A percentile compares a stretch with the other conserved stretches of the same genome.
These are phyloP conservation scores for Premnoplex brunnescens DNA, from an alignment of 2,797 vertebrate genomes.

Conservation along the genomic window DNA sequence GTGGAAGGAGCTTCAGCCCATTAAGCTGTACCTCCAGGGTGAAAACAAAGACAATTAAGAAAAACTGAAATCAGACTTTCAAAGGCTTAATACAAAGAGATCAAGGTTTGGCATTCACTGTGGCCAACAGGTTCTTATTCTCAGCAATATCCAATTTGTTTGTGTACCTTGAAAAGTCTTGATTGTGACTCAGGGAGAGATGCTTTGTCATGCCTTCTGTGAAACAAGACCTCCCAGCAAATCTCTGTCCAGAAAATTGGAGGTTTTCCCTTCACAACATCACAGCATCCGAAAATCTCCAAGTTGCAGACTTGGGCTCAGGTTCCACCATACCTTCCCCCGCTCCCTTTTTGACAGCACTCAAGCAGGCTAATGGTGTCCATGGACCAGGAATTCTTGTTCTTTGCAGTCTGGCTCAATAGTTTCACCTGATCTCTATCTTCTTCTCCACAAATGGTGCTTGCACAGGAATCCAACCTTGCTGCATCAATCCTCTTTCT, in stretches of 20 bases:
- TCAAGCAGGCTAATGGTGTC: background rate
- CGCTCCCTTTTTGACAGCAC: background rate
- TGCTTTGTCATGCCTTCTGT: background rate
- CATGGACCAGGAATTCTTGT: background rate
- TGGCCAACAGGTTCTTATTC: background rate
- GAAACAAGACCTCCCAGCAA: background rate
- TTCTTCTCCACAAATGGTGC: background rate
- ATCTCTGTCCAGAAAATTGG: background rate
- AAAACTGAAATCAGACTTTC: background rate
- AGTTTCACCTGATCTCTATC: background rate
- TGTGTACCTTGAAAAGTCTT: background rate
- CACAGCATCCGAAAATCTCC: background rate
- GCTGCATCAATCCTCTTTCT: background rate
- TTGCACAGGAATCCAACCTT: background rate
- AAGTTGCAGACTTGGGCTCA: background rate
- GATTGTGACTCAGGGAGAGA: background rate
- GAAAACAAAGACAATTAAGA: background rate
- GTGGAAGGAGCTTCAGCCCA: background rate
- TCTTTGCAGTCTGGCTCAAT: background rate
- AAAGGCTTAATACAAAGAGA: background rate
- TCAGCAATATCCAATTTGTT: background rate
- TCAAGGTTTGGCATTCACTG: background rate
- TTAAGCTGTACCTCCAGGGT: background rate
- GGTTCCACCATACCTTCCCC: background rate
- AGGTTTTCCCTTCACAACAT: background rate